Evolutionary conservation across 2,888 invertebrate species (phyloP), one percentile per base, ranked within the genome.

Genomic region (Cheiracanthium punctorium): DNA sequence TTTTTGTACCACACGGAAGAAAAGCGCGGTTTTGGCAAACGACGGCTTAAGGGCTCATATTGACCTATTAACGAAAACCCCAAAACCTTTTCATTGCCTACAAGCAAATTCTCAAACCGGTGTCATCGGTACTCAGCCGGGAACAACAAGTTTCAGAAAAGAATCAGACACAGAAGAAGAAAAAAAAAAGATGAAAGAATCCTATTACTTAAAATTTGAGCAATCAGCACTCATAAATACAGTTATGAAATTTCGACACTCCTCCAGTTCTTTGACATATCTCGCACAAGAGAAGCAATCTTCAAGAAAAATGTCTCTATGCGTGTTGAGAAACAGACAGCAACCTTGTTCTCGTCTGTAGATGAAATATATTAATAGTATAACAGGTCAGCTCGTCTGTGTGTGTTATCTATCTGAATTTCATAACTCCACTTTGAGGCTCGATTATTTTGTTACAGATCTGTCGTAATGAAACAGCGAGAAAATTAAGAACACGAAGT

Each of bases 51-150:
- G 82, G 76, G 82, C 64, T 69, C 75, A 24, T 71, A 75, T 82
- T 82, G 82, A 82, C 82, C 82, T 69, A 82, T 67, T 76, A 82
- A 82, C 30, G 37, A 58, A 70, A 81, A 81, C 81, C 81, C 80
- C 75, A n/a, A 75, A 76, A 82, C 69, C 69, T 41, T 70, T 70
- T 76, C 41, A 48, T 75, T 71, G 41, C 75, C 82, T 71, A 24
- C 43, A 41, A 82, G 82, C 75, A 1, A 67, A 30, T 43, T 30
- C 58, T 65, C 32, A 74, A 82, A 82, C 82, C 82, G 75, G 82
- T 82, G 82, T 30, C 69, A 28, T 65, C 65, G 65, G n/a, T 30
- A 48, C 7, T 28, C 10, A 17, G n/a, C 33, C 37, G 24, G 24
- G 29, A 52, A 69, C 74, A 77, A 43, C 76, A 69, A 75, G 43